These are phyloP conservation scores for Macrophya annulata DNA, from an alignment of 2,888 invertebrate genomes.

Conservation along the genomic window DNA sequence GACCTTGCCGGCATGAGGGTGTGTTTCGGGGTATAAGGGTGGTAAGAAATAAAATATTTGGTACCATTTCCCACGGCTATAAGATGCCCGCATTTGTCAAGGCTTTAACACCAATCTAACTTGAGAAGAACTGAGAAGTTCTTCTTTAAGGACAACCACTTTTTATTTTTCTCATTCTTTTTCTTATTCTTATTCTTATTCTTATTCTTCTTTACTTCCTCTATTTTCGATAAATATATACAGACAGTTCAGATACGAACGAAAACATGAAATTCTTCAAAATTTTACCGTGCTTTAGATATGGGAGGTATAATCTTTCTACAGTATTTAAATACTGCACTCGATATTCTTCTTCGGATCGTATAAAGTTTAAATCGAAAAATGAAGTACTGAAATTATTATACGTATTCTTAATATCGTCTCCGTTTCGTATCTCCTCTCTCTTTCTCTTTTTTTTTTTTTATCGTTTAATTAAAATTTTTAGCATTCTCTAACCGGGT, in stretches of 20 bases:
- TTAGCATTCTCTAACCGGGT: slow-evolving; percentile 72
- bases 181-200: neutral
- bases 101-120: slow-evolving; percentile 56
- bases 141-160: slow-evolving; percentile 40
- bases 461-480: slow-evolving; percentile 76
- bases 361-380: neutral
- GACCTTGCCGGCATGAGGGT: slow-evolving; percentile 61
- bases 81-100: slow-evolving; percentile 59
- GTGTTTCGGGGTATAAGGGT: slow-evolving; percentile 63
- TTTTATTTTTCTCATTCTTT: neutral
- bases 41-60: slow-evolving; percentile 49
- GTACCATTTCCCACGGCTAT: slow-evolving; percentile 63
- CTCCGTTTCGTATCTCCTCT: neutral
- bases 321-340: neutral
- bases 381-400: slow-evolving; percentile 35
- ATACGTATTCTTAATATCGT: slow-evolving; percentile 36
- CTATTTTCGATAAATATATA: neutral
- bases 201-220: neutral
- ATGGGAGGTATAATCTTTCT: neutral
- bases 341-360: neutral
- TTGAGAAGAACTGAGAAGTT: slow-evolving; percentile 45
- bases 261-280: slow-evolving; percentile 20
- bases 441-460: neutral
- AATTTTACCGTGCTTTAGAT: neutral
- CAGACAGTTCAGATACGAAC: neutral